phyloP scores from a whole-genome alignment of 1,140 invertebrate species.

The Calycopis cecrops region DNA sequence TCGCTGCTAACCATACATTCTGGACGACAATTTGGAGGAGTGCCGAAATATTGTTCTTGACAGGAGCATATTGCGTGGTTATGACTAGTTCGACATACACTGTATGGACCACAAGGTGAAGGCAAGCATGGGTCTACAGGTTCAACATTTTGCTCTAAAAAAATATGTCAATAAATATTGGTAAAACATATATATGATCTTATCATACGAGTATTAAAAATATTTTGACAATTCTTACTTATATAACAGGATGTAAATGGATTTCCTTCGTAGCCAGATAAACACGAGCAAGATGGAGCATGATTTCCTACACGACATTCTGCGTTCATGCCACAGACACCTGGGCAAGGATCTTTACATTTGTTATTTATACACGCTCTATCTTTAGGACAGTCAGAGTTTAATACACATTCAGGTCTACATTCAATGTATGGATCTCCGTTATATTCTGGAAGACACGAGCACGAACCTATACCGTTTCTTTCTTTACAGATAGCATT shows the following conservation, averaged over 20 bases:
- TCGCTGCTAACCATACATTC: constrained; percentile 86
- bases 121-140: constrained; percentile 79
- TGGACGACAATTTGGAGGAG: constrained; percentile 82
- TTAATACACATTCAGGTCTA: constrained; percentile 83
- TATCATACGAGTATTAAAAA: not conserved
- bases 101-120: constrained; percentile 83
- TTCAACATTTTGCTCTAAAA: constrained; percentile 64
- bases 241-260: constrained; percentile 78
- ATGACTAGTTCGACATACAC: constrained; percentile 79
- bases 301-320: constrained; percentile 83
- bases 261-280: constrained; percentile 82
- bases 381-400: constrained; percentile 79
- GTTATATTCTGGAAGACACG: constrained; percentile 81
- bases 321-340: constrained; percentile 80
- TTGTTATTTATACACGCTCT: constrained; percentile 79
- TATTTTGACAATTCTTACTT: constrained; percentile 38
- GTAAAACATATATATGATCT: not conserved
- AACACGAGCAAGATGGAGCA: constrained; percentile 81
- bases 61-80: constrained; percentile 84
- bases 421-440: constrained; percentile 85
- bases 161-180: constrained; percentile 15
- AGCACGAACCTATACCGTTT: constrained; percentile 81
- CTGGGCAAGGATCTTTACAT: constrained; percentile 80
- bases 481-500: constrained; percentile 88
- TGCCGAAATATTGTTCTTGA: constrained; percentile 79